Conservation (phyloP, 2,797 vertebrate genomes). For the Sebastes nivosus region DNA sequence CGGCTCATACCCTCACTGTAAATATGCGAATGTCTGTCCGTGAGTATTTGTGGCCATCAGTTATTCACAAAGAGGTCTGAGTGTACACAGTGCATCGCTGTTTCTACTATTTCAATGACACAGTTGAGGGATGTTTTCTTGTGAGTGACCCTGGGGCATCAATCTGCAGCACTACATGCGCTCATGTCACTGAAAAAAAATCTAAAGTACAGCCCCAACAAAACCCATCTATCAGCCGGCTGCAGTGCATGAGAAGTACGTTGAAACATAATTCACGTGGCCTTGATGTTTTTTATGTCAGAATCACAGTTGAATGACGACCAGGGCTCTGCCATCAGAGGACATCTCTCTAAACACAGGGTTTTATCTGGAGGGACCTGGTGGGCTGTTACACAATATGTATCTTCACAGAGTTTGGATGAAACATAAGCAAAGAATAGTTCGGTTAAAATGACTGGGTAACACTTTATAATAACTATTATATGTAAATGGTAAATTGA, state of each 20-base stretch:
- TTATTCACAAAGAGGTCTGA: not conserved
- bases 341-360: not conserved
- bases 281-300: not conserved
- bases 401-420: not conserved
- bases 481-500: no score
- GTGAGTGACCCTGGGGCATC: conserved; percentile 22
- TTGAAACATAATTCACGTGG: conserved; percentile 1
- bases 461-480: no score
- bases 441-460: not conserved
- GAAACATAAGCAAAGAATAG: not conserved
- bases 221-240: conserved; percentile 34
- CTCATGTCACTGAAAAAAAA: not conserved
- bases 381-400: not conserved
- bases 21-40: not conserved
- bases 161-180: conserved; percentile 14
- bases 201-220: not conserved
- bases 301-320: conserved; percentile 17
- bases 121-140: conserved; percentile 40
- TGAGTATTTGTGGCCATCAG: not conserved
- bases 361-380: not conserved
- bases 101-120: conserved; percentile 12
- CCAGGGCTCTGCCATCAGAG: not conserved
- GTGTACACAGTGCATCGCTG: not conserved
- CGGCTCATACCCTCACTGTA: not conserved
- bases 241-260: not conserved